Evolutionary conservation across 2,113 vertebrate genomes (phyloP), one percentile per base, ranked within the genome.

Genomic region (Excalfactoria chinensis): DNA sequence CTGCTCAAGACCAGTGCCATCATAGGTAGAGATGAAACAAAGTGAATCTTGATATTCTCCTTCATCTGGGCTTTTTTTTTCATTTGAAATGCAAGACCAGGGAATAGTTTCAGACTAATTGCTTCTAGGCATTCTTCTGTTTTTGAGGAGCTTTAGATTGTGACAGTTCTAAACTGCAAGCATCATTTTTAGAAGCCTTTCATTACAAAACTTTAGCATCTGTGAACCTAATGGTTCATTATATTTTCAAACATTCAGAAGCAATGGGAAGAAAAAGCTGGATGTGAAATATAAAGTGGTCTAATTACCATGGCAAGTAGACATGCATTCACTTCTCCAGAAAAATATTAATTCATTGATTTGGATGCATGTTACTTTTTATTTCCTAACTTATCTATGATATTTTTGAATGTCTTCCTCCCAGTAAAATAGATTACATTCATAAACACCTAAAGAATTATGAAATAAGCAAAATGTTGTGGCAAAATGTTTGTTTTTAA

Each of bases 201-300:
- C 30, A 69, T 92, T 89, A 95, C 82, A 77, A 86, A 91, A 91
- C 22, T n/a, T 60, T 23, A 73, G 34, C 26, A 84, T 89, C 59
- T 86, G 25, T 76, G 67, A 92, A 32, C 37, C 41, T 80, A 92
- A 77, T 55, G 49, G 48, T 93, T 86, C 19, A 25, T 79, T 94
- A 53, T 74, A 87, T 95, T 97, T 97, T 94, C 49, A 96, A 95
- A 82, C 11, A 89, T 34, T 82, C 55, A 79, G 63, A 95, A 86
- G 96, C 11, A 84, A 91, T 91, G 43, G 34, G 34, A 90, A 74
- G 34, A 94, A 94, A 93, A 74, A 10, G 4, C 56, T 84, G 25
- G 37, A 93, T 86, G 41, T 91, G 84, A 88, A 95, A 67, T 89
- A 72, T 69, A 51, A 94, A 95, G 84, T 26, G 74, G 66, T 26